phyloP scores from a whole-genome alignment of 2,113 vertebrate species.

The Cranoglanis bouderius region DNA sequence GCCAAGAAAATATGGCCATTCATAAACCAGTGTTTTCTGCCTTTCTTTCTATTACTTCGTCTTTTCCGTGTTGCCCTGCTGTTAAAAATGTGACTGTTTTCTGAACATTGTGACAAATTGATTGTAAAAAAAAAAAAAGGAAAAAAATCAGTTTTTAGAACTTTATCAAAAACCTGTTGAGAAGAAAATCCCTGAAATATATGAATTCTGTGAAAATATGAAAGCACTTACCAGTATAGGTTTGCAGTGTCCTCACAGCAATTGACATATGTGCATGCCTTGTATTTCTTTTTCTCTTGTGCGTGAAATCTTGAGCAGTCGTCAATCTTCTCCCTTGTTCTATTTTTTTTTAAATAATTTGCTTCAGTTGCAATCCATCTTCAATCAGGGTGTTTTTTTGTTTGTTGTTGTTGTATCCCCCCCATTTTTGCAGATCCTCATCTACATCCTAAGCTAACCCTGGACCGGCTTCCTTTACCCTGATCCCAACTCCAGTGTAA shows the following conservation, averaged over 20 bases:
- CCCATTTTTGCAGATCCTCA: constrained; percentile 43
- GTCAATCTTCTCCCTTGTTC: constrained; percentile 44
- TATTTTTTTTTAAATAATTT: constrained; percentile 47
- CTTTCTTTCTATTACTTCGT: constrained; percentile 77
- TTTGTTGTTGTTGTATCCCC: no score
- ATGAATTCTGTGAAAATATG: constrained; percentile 59
- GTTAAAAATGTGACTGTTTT: constrained; percentile 58
- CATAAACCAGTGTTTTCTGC: constrained; percentile 79
- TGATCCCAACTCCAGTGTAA: neutral
- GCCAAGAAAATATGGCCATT: constrained; percentile 82
- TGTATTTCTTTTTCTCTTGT: constrained; percentile 58
- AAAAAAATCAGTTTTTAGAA: constrained; percentile 35
- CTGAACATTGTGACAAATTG: constrained; percentile 54
- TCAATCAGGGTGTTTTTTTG: constrained; percentile 35
- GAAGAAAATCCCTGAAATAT: constrained; percentile 62
- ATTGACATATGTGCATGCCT: constrained; percentile 81
- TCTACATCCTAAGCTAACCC: constrained; percentile 27
- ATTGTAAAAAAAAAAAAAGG: constrained; percentile 41
- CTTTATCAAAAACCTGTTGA: constrained; percentile 46
- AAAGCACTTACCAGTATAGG: constrained; percentile 73
- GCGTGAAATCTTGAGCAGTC: constrained; percentile 55
- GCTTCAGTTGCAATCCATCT: constrained; percentile 20
- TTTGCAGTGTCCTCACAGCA: constrained; percentile 85
- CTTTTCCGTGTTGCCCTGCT: constrained; percentile 62
- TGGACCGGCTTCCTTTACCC: constrained; percentile 17